Evolutionary conservation across 2,113 vertebrate genomes (phyloP), one percentile per base, ranked within the genome.

Genomic region (Mobula hypostoma): DNA sequence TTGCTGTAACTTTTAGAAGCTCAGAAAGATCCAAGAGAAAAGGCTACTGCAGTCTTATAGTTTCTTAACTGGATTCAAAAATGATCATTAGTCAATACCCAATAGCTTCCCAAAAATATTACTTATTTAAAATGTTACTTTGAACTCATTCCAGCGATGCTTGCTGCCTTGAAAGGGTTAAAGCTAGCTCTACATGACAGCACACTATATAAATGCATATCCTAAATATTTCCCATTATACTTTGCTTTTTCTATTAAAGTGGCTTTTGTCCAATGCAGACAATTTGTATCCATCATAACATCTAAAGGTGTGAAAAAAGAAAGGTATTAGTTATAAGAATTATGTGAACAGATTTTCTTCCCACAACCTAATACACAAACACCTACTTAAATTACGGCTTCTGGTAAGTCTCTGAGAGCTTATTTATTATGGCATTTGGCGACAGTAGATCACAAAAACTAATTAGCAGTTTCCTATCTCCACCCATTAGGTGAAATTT

Each of bases 391-490:
- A 98, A 97, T 98, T 98, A 98, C 97, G 97, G 96, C 97, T 97
- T 95, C 96, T 96, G 96, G 96, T 97, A 96, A 96, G 97, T 96
- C 96, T 97, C 96, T 96, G 96, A 97, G 95, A 94, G 97, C 97
- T 97, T 97, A 97, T 97, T 98, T 98, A 97, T 97, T 98, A 96
- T 97, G 97, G 97, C 97, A 97, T 97, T 96, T 94, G 94, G 97
- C 97, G 97, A 97, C 96, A 96, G 96, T 96, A 96, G 96, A 96
- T 95, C 96, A 97, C 97, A 97, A 97, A 97, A 97, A 96, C 97
- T 98, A 98, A 99, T 99, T 98, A 98, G 97, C 97, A 97, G 97
- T 97, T 98, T 97, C 97, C 98, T 96, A 96, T 95, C 95, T 95
- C 96, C 97, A 95, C 95, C 97, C 96, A 97, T 97, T 97, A 97